These are phyloP conservation scores for Orthosia gracilis DNA, from an alignment of 2,888 invertebrate species.

Conservation along the genomic window DNA sequence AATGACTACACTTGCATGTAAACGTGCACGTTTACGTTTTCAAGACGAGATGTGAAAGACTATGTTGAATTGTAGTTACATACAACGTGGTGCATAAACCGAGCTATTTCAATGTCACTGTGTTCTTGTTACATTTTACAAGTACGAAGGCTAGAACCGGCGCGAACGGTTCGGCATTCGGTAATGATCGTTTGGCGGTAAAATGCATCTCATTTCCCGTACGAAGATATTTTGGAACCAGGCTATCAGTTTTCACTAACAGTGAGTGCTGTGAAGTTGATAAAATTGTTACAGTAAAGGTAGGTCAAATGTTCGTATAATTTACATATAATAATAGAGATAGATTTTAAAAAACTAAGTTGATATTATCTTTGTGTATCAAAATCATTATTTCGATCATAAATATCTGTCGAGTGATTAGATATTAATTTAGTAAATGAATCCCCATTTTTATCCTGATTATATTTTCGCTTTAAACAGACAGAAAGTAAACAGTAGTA, in stretches of 20 bases:
- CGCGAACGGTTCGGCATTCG: constrained; percentile 22
- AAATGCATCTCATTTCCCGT: constrained; percentile 38
- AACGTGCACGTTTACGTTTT: constrained; percentile 44
- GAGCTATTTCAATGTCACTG: constrained; percentile 56
- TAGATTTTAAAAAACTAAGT: not conserved
- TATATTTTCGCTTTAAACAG: not conserved
- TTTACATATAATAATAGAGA: not conserved
- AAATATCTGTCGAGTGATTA: constrained; percentile 3
- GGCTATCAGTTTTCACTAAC: constrained; percentile 39
- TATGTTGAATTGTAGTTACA: constrained; percentile 19
- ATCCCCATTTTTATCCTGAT: not conserved
- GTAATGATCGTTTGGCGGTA: constrained; percentile 31
- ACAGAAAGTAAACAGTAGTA: not conserved
- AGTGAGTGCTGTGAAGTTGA: constrained; percentile 38
- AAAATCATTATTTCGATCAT: not conserved
- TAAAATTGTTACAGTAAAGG: constrained; percentile 35
- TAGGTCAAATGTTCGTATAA: constrained; percentile 24
- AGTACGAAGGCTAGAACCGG: constrained; percentile 8
- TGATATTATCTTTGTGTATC: not conserved
- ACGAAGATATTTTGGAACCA: constrained; percentile 40
- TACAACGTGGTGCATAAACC: constrained; percentile 30
- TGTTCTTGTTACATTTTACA: constrained; percentile 34
- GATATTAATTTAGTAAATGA: not conserved
- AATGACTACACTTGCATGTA: constrained; percentile 34
- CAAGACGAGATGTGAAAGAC: constrained; percentile 24